Base-by-base conservation (phyloP, 2,113 vertebrate species). In the Toxotes chatareus region DNA sequence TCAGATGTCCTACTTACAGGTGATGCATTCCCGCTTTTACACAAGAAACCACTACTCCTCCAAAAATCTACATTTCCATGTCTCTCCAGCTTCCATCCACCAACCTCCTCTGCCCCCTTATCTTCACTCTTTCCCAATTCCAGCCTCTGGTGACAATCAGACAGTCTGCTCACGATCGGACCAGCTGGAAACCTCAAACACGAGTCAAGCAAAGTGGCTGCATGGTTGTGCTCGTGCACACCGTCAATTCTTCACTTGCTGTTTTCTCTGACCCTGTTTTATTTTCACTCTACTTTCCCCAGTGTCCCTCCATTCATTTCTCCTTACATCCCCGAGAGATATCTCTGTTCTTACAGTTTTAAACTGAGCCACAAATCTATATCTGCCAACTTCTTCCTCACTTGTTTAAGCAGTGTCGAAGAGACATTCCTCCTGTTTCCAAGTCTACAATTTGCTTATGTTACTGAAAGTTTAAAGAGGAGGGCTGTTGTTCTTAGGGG, bases 91-190 rank as follows among this genome's bases (percentile, higher is more conserved):
- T 32, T 65, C 74, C 36, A 8, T 70, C 71, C 23, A 57, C 27
- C 27, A 68, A 27, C 3, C 12, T 32, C 40, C 9, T 4, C 27
- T 34, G 3, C 4, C 17, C 34, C 67, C 5, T 31, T 65, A 32
- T 60, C 59, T 57, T 66, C 17, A 23, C 36, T 49, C 31, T 34
- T 40, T 31, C 46, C 14, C 56, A 21, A 6, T 44, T 44, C 31
- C 57, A 69, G 44, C 46, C 56, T 75, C 36, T 81, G 69, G 36
- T 76, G 14, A 21, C 53, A 80, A 79, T 91, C 88, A 74, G 67
- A 53, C 44, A 80, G 79, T 79, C 76, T 38, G 40, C 46, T 86
- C 84, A 61, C 0, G 3, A 79, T 32, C 36, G 2, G 38, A 73
- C 17, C 71, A 79, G 84, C 76, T 79, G 76, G 73, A 85, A 81